A percentile compares a stretch with the other conserved stretches of the same genome.
These are phyloP conservation scores for Chloroclysta siterata DNA, from an alignment of 2,888 invertebrate species.

Conservation along the genomic window DNA sequence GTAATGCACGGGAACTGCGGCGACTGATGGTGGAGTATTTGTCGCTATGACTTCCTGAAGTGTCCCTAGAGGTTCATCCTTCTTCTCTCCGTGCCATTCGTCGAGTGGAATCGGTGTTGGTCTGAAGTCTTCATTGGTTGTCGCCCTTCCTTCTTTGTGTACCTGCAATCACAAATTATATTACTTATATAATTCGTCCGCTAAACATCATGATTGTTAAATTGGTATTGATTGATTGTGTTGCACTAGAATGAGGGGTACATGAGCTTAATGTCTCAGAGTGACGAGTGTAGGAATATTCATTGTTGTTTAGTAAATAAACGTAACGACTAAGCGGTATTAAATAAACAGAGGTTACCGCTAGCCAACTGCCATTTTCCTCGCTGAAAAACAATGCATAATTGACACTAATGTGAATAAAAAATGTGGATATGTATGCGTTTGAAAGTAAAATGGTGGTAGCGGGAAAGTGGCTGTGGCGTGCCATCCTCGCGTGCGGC, in stretches of 20 bases:
- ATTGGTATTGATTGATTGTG: no score
- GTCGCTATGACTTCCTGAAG: constrained; percentile 60
- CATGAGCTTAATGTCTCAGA: no score
- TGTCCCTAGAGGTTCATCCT: constrained; percentile 53
- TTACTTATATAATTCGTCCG: neutral
- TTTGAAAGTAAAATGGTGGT: constrained; percentile 81
- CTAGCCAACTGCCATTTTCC: constrained; percentile 4
- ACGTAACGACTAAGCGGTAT: neutral
- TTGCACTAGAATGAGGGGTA: no score
- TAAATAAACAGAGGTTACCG: neutral
- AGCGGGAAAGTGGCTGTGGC: constrained; percentile 75
- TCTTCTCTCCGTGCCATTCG: constrained; percentile 62
- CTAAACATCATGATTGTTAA: neutral
- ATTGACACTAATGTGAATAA: constrained; percentile 45
- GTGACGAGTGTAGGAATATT: neutral
- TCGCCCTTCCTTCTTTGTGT: constrained; percentile 60
- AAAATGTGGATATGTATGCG: constrained; percentile 70
- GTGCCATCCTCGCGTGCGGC: constrained; percentile 64
- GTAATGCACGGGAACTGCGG: constrained; percentile 71
- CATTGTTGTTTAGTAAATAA: neutral
- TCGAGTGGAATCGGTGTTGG: constrained; percentile 76
- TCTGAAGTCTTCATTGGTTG: constrained; percentile 65
- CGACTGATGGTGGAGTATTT: constrained; percentile 50
- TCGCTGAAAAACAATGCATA: constrained; percentile 36
- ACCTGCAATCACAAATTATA: constrained; percentile 59